Percentiles rank a stretch among this genome's conserved stretches.
These are phyloP conservation scores for Microchirus variegatus DNA, from an alignment of 2,797 vertebrate species.

Conservation along the genomic window DNA sequence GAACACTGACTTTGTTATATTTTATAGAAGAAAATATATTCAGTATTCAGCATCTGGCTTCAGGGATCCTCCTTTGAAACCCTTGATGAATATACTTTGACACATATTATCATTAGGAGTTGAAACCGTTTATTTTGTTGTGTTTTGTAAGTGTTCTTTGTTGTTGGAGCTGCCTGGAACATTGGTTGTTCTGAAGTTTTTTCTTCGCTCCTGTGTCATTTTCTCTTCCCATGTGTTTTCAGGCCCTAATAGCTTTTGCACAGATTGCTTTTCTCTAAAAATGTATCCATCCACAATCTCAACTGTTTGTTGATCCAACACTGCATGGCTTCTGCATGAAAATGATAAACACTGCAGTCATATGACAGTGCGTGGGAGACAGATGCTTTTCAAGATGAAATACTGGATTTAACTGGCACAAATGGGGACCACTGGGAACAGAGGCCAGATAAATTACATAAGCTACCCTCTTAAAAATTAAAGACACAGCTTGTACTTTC, in stretches of 20 bases:
- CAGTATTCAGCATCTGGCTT: no score
- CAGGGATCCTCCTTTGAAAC: no score
- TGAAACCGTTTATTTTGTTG: no score
- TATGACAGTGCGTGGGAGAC: slow-evolving; percentile 70
- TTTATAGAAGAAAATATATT: no score
- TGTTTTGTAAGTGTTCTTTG: no score
- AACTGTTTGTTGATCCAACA: slow-evolving; percentile 64
- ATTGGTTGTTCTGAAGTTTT: no score
- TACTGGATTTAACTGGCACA: slow-evolving; percentile 63
- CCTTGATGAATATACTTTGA: no score
- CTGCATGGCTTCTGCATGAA: slow-evolving; percentile 45
- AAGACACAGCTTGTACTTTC: slow-evolving; percentile 3
- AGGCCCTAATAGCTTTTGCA: slow-evolving; percentile 24
- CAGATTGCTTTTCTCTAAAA: slow-evolving; percentile 37
- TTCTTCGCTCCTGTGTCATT: neutral
- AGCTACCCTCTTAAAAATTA: slow-evolving; percentile 8
- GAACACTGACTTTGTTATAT: no score
- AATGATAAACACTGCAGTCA: slow-evolving; percentile 68
- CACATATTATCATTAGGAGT: no score
- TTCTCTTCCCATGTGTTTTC: slow-evolving; percentile 20
- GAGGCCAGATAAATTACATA: slow-evolving; percentile 13
- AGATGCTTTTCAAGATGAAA: slow-evolving; percentile 73
- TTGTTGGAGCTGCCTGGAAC: no score
- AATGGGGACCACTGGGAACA: slow-evolving; percentile 39
- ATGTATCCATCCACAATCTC: slow-evolving; percentile 35